Evolutionary conservation across 2,888 invertebrate species (phyloP).

Genomic region (Dastarcus helophoroides): DNA sequence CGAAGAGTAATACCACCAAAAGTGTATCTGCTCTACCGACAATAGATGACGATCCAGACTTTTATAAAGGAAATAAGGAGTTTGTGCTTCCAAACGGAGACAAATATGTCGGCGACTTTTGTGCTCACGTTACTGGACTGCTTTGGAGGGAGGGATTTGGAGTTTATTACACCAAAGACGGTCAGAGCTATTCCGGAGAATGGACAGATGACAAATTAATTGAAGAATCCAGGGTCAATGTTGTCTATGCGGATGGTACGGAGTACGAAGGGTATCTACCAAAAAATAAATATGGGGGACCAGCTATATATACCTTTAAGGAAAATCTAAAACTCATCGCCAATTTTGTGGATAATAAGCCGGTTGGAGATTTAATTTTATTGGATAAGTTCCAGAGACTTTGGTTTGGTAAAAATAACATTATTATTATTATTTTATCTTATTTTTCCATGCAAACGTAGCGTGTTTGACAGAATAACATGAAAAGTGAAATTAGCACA

Average conservation of each 20-base stretch:
- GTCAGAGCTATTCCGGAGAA: conserved; percentile 43
- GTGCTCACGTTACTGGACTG: conserved; percentile 41
- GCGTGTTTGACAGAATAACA: no score
- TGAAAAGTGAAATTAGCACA: no score
- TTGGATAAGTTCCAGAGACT: conserved; percentile 42
- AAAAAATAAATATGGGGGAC: conserved; percentile 40
- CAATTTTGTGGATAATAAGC: conserved; percentile 43
- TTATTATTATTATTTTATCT: no score
- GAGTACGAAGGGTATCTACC: conserved; percentile 41
- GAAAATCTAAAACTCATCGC: conserved; percentile 40
- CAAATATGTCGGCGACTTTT: conserved; percentile 45
- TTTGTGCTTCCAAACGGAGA: conserved; percentile 48
- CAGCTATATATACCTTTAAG: conserved; percentile 42
- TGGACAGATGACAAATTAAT: conserved; percentile 46
- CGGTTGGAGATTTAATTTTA: conserved; percentile 36
- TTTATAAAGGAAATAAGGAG: conserved; percentile 27
- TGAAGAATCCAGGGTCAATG: conserved; percentile 28
- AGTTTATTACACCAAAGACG: conserved; percentile 46
- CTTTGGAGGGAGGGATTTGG: conserved; percentile 39
- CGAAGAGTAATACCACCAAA: no score
- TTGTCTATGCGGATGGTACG: conserved; percentile 42
- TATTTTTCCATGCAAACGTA: no score
- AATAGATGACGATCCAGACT: conserved; percentile 14
- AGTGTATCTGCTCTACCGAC: no score
- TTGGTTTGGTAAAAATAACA: conserved; percentile 45